Percentiles rank a stretch among this genome's conserved stretches.
Evolutionary conservation across 2,797 vertebrate species (phyloP).

Genomic region (Trematomus bernacchii): DNA sequence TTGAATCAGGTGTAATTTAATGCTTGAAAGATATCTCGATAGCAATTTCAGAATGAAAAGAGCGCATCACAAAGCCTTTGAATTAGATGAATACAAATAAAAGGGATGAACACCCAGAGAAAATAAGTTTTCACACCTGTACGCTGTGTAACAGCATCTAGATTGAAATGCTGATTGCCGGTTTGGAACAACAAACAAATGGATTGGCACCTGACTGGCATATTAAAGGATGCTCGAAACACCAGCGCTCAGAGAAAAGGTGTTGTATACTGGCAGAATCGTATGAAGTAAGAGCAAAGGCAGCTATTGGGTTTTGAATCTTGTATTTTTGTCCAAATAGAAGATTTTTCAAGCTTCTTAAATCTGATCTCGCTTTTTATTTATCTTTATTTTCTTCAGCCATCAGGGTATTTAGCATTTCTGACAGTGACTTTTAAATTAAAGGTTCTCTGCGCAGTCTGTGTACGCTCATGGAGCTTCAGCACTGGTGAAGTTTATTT

Average conservation of each 20-base stretch:
- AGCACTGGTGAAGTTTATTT: not conserved
- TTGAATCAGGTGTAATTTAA: slow-evolving; percentile 43
- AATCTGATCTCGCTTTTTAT: slow-evolving; percentile 12
- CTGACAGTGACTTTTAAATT: slow-evolving; percentile 31
- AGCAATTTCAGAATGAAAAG: slow-evolving; percentile 54
- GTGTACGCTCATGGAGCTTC: slow-evolving; percentile 10
- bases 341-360: not conserved
- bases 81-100: slow-evolving; percentile 55
- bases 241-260: not conserved
- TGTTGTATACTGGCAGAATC: not conserved
- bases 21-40: slow-evolving; percentile 49
- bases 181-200: slow-evolving; percentile 57
- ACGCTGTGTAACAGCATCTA: slow-evolving; percentile 35
- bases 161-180: slow-evolving; percentile 63
- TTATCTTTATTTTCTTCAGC: not conserved
- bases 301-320: not conserved
- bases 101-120: slow-evolving; percentile 22
- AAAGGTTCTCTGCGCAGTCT: slow-evolving; percentile 12
- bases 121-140: slow-evolving; percentile 62
- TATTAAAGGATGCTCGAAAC: slow-evolving; percentile 23
- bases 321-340: slow-evolving; percentile 2
- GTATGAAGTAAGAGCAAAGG: not conserved
- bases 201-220: slow-evolving; percentile 34
- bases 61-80: slow-evolving; percentile 42
- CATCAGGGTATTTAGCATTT: slow-evolving; percentile 16